These are phyloP conservation scores for Columba janthina DNA, from an alignment of 2,113 vertebrate genomes.

Conservation along the genomic window DNA sequence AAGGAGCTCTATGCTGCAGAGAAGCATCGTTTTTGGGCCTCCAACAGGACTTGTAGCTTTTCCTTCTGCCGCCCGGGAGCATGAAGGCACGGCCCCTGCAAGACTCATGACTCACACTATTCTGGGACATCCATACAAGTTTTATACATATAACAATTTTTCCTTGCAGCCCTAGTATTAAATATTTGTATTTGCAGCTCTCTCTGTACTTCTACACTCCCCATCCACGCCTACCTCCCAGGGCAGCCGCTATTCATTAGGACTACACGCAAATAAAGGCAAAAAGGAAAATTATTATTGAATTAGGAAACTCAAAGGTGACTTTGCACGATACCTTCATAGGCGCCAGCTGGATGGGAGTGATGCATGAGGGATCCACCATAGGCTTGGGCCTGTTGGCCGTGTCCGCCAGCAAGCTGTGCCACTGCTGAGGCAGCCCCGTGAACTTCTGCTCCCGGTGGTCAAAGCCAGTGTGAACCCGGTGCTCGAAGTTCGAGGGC, in stretches of 20 bases:
- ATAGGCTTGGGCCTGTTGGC: conserved; percentile 97
- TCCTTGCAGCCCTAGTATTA: background rate
- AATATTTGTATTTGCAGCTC: background rate
- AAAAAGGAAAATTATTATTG: background rate
- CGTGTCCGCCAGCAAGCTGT: conserved; percentile 95
- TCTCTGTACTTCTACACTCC: background rate
- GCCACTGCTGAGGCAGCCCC: conserved; percentile 96
- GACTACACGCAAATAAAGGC: no score
- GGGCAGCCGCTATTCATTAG: rapidly evolving
- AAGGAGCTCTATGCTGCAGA: background rate
- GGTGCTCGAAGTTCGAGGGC: conserved; percentile 99
- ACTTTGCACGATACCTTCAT: conserved; percentile 88
- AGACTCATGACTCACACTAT: background rate
- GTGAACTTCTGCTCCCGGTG: conserved; percentile 96
- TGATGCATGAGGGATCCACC: conserved; percentile 99
- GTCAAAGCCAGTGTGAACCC: conserved; percentile 98
- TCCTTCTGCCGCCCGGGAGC: background rate
- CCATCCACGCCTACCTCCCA: rapidly evolving
- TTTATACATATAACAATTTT: background rate
- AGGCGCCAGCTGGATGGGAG: conserved; percentile 96
- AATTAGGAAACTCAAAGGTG: background rate
- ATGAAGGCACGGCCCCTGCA: background rate
- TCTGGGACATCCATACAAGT: background rate
- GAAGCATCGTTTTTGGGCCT: background rate
- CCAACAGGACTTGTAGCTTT: background rate